Evolutionary conservation across 2,888 invertebrate species (phyloP), one percentile per base, ranked within the genome.

Genomic region (Trissolcus brochymenae): DNA sequence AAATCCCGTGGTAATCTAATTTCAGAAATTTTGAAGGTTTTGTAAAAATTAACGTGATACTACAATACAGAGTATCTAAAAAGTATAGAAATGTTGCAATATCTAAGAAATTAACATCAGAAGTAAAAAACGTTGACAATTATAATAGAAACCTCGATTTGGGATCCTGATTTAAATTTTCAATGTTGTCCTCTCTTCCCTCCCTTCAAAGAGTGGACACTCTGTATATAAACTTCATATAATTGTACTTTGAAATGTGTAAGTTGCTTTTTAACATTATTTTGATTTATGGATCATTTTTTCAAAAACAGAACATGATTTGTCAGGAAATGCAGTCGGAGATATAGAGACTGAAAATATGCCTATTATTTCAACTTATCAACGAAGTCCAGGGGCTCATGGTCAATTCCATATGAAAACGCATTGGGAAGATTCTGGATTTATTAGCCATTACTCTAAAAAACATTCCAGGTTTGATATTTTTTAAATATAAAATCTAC

Each of bases 271-370:
- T 19, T 43, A 4, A 6, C 43, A 43, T 43, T 43, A 4, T 43
- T n/a, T 6, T 43, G 14, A n/a, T 43, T 25, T 25, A 4, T 25
- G 25, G 6, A 3, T 25, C 25, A 25, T 25, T 25, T 25, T 25
- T 25, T 4, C 25, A 68, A 94, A 94, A 78, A 92, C 92, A 6
- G 94, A 94, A 84, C 92, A 92, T 83, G 92, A 94, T 83, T 67
- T 87, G 40, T 81, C 82, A n/a, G 81, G 82, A n/a, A 83, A 81
- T 55, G 81, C 82, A 3, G 73, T 82, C 0, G 85, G 84, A 6
- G 87, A 87, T 61, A 76, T 84, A 25, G 87, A 87, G 17, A 81
- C 81, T 13, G 87, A 87, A 57, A 87, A 85, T 56, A 80, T 82
- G 9, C 82, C 85, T n/a, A 77, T 85, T 14, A 79, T 84, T 6